A percentile compares a stretch with the other conserved stretches of the same genome.
Evolutionary conservation across 2,797 vertebrate genomes (phyloP).

Genomic region (Numenius phaeopus): DNA sequence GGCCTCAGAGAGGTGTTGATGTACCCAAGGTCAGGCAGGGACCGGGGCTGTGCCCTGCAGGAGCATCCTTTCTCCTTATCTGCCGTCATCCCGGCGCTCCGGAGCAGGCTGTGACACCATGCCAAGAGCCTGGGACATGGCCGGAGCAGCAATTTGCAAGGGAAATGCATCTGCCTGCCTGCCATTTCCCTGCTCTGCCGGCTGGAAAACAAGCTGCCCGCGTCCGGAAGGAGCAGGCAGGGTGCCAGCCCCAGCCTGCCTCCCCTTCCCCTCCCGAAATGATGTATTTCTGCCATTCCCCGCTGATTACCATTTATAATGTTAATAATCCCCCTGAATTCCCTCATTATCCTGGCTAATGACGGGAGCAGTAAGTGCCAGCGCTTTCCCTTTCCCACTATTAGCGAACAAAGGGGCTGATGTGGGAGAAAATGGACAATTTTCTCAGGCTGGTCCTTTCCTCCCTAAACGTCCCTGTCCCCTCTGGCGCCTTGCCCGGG

Average conservation of each 20-base stretch:
- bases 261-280: not conserved
- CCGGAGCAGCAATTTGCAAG: not conserved
- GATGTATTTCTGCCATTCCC: not conserved
- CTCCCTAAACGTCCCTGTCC: not conserved
- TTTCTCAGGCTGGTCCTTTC: not conserved
- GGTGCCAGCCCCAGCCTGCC: not conserved
- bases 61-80: not conserved
- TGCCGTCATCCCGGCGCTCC: fast-evolving
- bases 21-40: not conserved
- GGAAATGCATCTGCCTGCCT: not conserved
- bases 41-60: fast-evolving
- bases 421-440: not conserved
- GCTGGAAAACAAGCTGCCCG: not conserved
- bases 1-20: not conserved
- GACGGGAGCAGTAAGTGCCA: not conserved
- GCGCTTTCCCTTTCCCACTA: not conserved
- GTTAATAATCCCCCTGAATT: conserved; percentile 44
- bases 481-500: not conserved
- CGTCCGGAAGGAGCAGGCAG: not conserved
- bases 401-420: not conserved
- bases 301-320: not conserved
- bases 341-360: conserved; percentile 15
- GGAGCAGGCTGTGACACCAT: fast-evolving
- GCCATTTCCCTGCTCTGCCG: not conserved
- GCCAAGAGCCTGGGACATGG: not conserved